Percentiles rank a stretch among this genome's conserved stretches.
phyloP scores from a whole-genome alignment of 2,797 vertebrate species.

The Cynodonichthys magdalenae region DNA sequence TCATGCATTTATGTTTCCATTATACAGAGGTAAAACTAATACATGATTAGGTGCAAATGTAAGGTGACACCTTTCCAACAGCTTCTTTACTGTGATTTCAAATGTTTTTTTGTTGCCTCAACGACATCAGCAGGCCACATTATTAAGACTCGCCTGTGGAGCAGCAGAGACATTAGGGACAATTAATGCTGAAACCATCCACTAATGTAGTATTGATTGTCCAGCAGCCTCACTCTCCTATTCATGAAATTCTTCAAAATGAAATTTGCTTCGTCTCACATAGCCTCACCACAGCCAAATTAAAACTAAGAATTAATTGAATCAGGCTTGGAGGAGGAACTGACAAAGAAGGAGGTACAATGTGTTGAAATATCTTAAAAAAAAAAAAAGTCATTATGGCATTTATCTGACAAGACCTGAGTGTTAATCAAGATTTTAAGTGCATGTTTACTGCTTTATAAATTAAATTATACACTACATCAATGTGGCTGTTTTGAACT shows the following conservation, averaged over 20 bases:
- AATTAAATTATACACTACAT: slow-evolving; percentile 57
- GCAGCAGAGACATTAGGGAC: slow-evolving; percentile 38
- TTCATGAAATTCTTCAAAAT: slow-evolving; percentile 71
- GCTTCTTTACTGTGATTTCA: background rate
- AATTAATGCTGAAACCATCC: slow-evolving; percentile 52
- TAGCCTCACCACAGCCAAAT: slow-evolving; percentile 53
- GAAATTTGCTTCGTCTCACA: slow-evolving; percentile 64
- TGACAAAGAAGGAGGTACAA: slow-evolving; percentile 29
- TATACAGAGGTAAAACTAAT: background rate
- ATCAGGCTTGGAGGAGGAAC: slow-evolving; percentile 53
- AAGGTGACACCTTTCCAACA: background rate
- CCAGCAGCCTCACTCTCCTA: slow-evolving; percentile 50
- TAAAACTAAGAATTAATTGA: slow-evolving; percentile 64
- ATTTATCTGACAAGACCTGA: slow-evolving; percentile 51
- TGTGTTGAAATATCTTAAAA: slow-evolving; percentile 28
- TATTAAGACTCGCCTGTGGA: slow-evolving; percentile 19
- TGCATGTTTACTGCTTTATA: slow-evolving; percentile 44
- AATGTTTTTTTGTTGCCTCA: slow-evolving; percentile 12
- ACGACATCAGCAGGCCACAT: slow-evolving; percentile 7
- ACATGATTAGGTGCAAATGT: background rate
- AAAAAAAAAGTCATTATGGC: slow-evolving; percentile 20
- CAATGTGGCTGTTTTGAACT: slow-evolving; percentile 19
- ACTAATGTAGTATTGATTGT: slow-evolving; percentile 62
- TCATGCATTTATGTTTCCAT: no score
- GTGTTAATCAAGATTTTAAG: slow-evolving; percentile 46